Base-by-base conservation (phyloP, 1,140 invertebrate species). In the Zaprionus africanus region DNA sequence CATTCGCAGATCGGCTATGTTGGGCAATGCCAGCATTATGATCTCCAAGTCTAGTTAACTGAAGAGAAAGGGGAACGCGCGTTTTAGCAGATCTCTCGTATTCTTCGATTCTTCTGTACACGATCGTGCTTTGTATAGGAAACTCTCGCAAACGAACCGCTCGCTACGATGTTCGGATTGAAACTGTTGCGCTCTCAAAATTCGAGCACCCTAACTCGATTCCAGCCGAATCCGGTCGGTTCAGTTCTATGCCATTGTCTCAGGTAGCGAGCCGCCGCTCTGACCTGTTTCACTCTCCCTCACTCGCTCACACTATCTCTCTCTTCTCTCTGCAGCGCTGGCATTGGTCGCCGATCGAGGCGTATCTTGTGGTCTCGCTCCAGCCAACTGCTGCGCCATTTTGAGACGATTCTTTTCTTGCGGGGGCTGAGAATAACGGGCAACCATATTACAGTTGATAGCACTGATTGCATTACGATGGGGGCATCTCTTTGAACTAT, bases 1-100 rank as follows among this genome's bases (percentile, higher is more conserved):
- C 77, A 93, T 70, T 11, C 88, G 80, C 70, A 93, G 68, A 74
- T 93, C 92, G 63, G 87, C 80, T 24, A 93, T 84, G 61, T 93
- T 92, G 64, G 81, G 87, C 78, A 93, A 70, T 58, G 81, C 84
- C 64, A 92, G 65, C 91, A 92, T 78, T 72, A 43, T 38, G n/a
- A 43, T 41, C 19, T 62, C 54, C 22, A 61, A 41, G 4, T 41
- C 46, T 9, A 17, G 41, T 28, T 54, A 58, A 68, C 7, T 46
- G 26, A 36, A 28, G 26, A 36, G 15, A 6, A 38, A 34, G 17
- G 1, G 12, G 51, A 36, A 7, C 26, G 15, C 26, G 19, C 12
- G 4, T 2, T 17, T 17, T 9, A 19, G 51, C 49, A 26, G 49
- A 68, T 53, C 59, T 54, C 56, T 54, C 31, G n/a, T 62, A 15